Base-by-base conservation (phyloP, 35 echinoderm and acorn worm species). In the Apostichopus californicus region DNA sequence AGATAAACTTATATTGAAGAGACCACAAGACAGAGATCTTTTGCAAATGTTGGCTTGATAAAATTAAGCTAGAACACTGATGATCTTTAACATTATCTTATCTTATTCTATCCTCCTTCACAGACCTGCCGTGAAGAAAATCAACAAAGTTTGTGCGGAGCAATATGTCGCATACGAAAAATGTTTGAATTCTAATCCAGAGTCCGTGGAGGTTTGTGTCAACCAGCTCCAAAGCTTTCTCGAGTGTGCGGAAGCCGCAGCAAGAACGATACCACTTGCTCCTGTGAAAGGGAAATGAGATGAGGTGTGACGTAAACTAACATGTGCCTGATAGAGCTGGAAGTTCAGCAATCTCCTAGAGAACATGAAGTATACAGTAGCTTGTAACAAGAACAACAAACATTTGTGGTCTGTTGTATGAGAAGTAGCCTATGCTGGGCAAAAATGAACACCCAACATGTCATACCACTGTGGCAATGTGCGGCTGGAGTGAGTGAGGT, bases 121-220 rank as follows among this genome's bases (percentile, higher is more conserved):
- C 83, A 98, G 97, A 26, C 95, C 97, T 91, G 93, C 91, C 22
- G 97, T 98, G 57, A 85, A 94, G 28, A 90, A 91, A 20, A 96
- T 98, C 20, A 96, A 98, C 85, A 90, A 87, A 65, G 91, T 94
- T 14, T 98, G 97, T 90, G 90, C 91, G 1, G 53, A 66, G 9
- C 91, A 96, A 78, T 98, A 93, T 63, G 61, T 14, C 81, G 73
- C 17, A 0, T 98, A 98, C 60, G 95, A 96, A 8, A 55, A 73
- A 0, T 98, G 97, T 83, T 79, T 98, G 20, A 96, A 96, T 34
- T 56, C 78, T n/a, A 93, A 98, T 53, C 94, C 94, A 34, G n/a
- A 92, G 25, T 75, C 94, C 63, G 97, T 98, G 20, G 90, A 94
- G 15, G 52, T 86, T 9, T 98, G 97, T 91, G 92, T 96, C 14